Base-by-base conservation (phyloP, 1,140 invertebrate genomes). In the Rhyzopertha dominica region DNA sequence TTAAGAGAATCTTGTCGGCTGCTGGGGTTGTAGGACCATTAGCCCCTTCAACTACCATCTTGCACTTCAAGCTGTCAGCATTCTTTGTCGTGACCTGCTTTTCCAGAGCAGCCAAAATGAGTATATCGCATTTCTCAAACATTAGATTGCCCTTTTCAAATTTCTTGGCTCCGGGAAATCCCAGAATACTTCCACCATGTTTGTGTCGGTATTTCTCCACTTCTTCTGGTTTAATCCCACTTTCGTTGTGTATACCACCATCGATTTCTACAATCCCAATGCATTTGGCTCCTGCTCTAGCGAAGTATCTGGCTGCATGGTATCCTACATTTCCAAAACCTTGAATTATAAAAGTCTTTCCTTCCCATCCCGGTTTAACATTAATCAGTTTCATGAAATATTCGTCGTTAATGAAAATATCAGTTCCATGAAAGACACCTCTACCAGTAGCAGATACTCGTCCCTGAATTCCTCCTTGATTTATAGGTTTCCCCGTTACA, bases 271-370 rank as follows among this genome's bases (percentile, higher is more conserved):
- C 74, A 2, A 95, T 74, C 4, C 88, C 90, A 53, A 93, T 79
- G 46, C 87, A 78, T 53, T 80, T 85, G 3, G 86, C 89, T 0
- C 90, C 90, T 20, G 80, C 80, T 49, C 84, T 67, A 50, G 81
- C 74, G 0, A 93, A 72, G 64, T 90, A 94, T 17, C 86, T 70
- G 56, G 82, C 80, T 0, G 84, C 76, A 62, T 89, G 85, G 12
- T 86, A 75, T 50, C 90, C 90, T 1, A 95, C 90, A 68, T 95
- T 95, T 61, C 89, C 89, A 62, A 87, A 87, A 3, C 88, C 90
- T 73, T 93, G 89, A n/a, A 94, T 74, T 58, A 93, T 89, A 45
- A 87, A 85, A 1, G 82, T 90, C 63, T 95, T 95, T 39, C 80
- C 82, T 51, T 79, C 54, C 57, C 70, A 74, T 4, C 90, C 90